A percentile compares a stretch with the other conserved stretches of the same genome.
These are phyloP conservation scores for Orycteropus afer DNA, from an alignment of 2,113 vertebrate genomes.

Conservation along the genomic window DNA sequence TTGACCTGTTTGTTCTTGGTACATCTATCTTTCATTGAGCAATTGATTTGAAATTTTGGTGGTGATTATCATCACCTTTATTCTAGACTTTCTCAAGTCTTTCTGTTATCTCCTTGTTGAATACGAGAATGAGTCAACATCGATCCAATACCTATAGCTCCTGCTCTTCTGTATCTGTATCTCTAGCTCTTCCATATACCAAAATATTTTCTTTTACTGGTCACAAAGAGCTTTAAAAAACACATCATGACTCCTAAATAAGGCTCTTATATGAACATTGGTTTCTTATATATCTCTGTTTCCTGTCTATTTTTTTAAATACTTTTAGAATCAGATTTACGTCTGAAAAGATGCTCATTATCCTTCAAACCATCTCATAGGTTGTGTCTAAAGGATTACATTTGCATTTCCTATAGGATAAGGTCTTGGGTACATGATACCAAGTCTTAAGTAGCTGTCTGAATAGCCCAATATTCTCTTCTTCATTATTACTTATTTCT, in stretches of 20 bases:
- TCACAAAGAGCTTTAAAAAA: background rate
- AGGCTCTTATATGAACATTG: background rate
- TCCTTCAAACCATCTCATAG: background rate
- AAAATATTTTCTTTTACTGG: background rate
- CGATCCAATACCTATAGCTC: background rate
- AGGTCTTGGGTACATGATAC: background rate
- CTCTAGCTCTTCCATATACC: background rate
- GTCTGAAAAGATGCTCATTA: background rate
- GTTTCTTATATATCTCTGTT: background rate
- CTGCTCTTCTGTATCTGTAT: background rate
- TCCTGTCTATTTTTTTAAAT: no score
- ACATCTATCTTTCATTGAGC: background rate
- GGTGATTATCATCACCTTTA: background rate
- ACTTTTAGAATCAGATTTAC: background rate
- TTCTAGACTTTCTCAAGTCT: background rate
- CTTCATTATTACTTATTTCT: background rate
- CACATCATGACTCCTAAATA: background rate
- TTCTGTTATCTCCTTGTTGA: background rate
- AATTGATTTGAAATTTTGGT: background rate
- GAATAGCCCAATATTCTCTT: background rate
- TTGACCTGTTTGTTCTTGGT: background rate
- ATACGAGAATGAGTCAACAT: background rate
- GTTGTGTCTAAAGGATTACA: background rate
- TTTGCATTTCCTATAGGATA: background rate
- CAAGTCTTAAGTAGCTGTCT: background rate